Evolutionary conservation across 2,888 invertebrate species (phyloP).

Genomic region (Patella pellucida): DNA sequence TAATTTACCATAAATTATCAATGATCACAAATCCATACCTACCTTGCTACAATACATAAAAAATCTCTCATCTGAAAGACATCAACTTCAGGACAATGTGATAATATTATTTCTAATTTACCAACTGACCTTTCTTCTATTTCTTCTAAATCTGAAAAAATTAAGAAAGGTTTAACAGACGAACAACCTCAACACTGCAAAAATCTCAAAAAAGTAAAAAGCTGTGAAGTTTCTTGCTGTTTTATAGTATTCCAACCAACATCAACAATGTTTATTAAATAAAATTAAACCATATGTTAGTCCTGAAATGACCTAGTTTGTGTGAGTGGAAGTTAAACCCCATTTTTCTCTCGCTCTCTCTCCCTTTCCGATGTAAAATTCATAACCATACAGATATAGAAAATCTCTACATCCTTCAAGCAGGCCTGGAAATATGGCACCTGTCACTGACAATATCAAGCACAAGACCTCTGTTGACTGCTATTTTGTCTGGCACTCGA

Average conservation of each 20-base stretch:
- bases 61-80: conserved; percentile 43
- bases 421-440: too few relatives aligned
- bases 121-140: conserved; percentile 30
- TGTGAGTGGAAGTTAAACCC: too few relatives aligned
- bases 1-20: neutral
- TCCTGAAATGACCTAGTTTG: too few relatives aligned
- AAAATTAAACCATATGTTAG: too few relatives aligned
- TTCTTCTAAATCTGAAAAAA: conserved; percentile 34
- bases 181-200: conserved; percentile 1
- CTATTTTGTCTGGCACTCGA: too few relatives aligned
- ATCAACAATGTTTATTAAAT: too few relatives aligned
- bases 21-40: conserved; percentile 10
- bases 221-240: neutral
- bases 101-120: conserved; percentile 35
- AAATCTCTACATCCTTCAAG: too few relatives aligned
- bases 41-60: conserved; percentile 42
- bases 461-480: too few relatives aligned
- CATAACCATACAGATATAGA: too few relatives aligned
- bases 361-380: too few relatives aligned
- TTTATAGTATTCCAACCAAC: neutral
- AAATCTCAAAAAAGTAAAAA: neutral
- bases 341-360: too few relatives aligned
- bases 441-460: too few relatives aligned
- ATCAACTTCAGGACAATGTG: conserved; percentile 43
- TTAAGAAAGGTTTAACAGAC: neutral